Base-by-base conservation (phyloP, 2,888 invertebrate species). In the Euplexia lucipara region DNA sequence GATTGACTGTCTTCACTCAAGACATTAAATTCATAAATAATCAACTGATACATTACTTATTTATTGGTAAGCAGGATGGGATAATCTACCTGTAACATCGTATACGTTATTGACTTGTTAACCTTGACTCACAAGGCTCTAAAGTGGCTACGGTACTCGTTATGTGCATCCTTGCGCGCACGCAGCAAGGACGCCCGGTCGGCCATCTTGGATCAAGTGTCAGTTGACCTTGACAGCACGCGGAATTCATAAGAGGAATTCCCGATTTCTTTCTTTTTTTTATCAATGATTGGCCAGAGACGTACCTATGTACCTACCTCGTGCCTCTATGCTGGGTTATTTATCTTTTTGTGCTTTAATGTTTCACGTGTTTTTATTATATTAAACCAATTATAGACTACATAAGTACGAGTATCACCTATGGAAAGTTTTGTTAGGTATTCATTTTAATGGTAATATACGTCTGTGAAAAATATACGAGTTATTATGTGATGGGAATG, bases 181-280 rank as follows among this genome's bases (percentile, higher is more conserved):
- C 53, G 48, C 64, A 66, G 45, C 80, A 81, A 81, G 80, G 80
- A 82, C 82, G 75, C 61, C 78, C 57, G 60, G 80, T 68, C 58
- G 42, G 80, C 82, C 79, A 80, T 82, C 70, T 80, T 80, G 80
- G 62, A 82, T 80, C 80, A 71, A 82, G 64, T 82, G 82, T 70
- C 73, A 74, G 54, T 54, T 54, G 80, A 80, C 79, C 79, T 80
- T 80, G 79, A 80, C 70, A 82, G 77, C 65, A 68, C 56, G 58
- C 80, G 82, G 80, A 80, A 79, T 79, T 79, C 39, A 26, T 73
- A 66, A 56, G 44, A 73, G 73, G 79, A 79, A 82, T 67, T 62
- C 39, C 78, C 61, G 35, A 67, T 69, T 68, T 47, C 39, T 22
- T 41, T 70, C 57, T 52, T 73, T 49, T 58, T 52, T 35, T 47